Evolutionary conservation across 2,113 vertebrate species (phyloP), one percentile per base, ranked within the genome.

Genomic region (Rhea americana): DNA sequence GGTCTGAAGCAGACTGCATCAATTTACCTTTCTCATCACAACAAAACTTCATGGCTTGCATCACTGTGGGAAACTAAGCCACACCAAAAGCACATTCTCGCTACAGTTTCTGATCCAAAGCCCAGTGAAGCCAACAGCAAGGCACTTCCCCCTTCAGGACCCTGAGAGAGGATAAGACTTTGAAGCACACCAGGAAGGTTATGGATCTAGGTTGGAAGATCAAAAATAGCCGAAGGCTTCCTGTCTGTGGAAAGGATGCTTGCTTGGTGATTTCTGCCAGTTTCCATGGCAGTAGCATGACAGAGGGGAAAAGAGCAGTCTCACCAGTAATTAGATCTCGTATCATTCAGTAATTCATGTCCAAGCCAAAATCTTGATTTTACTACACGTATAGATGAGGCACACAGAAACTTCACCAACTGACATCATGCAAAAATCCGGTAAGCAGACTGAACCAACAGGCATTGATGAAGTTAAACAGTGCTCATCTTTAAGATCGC

Each of bases 221-320:
- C 17, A 43, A 16, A 73, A 74, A 66, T 10, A 78, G 10, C 11
- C 11, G 39, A 91, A 74, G 39, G 39, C 3, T 84, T 89, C 28
- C 25, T 0, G 0, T 71, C 37, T 45, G 4, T 53, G 41, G 28
- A 84, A 91, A 50, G 17, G 22, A n/a, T 26, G 41, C 21, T 53
- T 0, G 0, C 3, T 71, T 63, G 59, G 47, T 67, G 71, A 41
- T 45, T 39, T 67, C 51, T 45, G 45, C 47, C 14, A 21, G 11
- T 77, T 84, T 61, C 25, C 87, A 78, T 1, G 5, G 24, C 28
- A 65, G 56, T 61, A 85, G 39, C 28, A 58, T 8, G 5, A 2
- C 1, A 2, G 26, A 48, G 21, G 11, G 26, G 7, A 39, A 73
- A 78, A 78, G 20, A 5, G 11, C 14, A 63, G 15, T 41, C 10